Evolutionary conservation across 1,140 invertebrate genomes (phyloP).

Genomic region (Argopecten irradians): DNA sequence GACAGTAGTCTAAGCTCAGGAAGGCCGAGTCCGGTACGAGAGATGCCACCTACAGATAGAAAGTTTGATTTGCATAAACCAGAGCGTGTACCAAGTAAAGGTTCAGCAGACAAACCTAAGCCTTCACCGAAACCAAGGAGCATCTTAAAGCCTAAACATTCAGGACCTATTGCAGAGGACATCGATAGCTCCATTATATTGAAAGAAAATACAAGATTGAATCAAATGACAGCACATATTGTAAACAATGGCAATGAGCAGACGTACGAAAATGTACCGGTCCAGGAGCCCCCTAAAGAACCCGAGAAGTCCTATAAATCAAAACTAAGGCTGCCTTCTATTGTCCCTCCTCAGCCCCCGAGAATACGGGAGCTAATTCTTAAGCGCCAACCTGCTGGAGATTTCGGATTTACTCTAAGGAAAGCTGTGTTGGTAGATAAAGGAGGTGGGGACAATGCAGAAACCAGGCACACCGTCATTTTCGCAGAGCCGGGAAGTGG

Average conservation of each 20-base stretch:
- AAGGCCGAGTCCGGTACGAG: conserved; percentile 59
- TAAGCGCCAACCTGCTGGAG: conserved; percentile 89
- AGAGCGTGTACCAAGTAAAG: conserved; percentile 39
- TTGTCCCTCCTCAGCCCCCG: conserved; percentile 86
- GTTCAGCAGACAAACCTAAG: conserved; percentile 36
- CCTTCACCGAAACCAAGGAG: conserved; percentile 54
- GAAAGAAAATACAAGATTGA: conserved; percentile 70
- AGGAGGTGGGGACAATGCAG: conserved; percentile 61
- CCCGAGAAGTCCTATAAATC: conserved; percentile 73
- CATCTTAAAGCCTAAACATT: conserved; percentile 40
- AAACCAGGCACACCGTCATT: conserved; percentile 85
- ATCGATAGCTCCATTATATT: conserved; percentile 68
- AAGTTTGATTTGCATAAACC: conserved; percentile 41
- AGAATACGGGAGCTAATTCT: conserved; percentile 87
- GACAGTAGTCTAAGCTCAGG: conserved; percentile 64
- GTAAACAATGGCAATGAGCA: conserved; percentile 28
- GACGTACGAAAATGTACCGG: background rate
- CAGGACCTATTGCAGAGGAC: conserved; percentile 51
- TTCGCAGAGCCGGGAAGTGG: conserved; percentile 94
- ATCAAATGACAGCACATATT: conserved; percentile 57
- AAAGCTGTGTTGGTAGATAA: conserved; percentile 79
- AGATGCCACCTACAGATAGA: conserved; percentile 45
- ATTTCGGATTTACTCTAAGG: conserved; percentile 96
- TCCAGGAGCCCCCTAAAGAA: conserved; percentile 31
- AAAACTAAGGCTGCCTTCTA: conserved; percentile 86